phyloP scores from a whole-genome alignment of 2,797 vertebrate species.

The Poliocrania exsul region DNA sequence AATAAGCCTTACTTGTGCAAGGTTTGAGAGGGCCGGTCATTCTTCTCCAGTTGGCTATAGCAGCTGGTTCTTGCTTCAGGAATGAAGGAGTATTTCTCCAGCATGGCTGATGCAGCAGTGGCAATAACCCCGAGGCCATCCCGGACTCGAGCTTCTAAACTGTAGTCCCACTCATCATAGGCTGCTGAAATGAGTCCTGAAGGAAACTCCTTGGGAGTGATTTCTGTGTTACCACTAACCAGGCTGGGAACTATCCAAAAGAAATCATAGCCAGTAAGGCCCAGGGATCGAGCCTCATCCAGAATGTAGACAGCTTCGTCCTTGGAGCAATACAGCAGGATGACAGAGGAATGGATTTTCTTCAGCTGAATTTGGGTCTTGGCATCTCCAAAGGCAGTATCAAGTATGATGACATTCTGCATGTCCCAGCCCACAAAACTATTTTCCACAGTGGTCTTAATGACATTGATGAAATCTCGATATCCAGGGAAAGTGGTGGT shows the following conservation, averaged over 20 bases:
- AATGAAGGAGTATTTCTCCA: constrained; percentile 92
- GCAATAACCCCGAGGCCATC: constrained; percentile 97
- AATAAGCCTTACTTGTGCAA: constrained; percentile 87
- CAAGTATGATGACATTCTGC: constrained; percentile 90
- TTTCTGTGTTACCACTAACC: constrained; percentile 91
- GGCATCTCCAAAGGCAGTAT: constrained; percentile 90
- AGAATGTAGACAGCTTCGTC: constrained; percentile 92
- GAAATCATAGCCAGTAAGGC: constrained; percentile 94
- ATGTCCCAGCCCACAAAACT: constrained; percentile 99
- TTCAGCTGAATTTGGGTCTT: constrained; percentile 94
- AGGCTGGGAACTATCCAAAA: constrained; percentile 98
- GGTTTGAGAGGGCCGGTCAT: constrained; percentile 85
- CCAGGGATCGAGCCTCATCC: constrained; percentile 93
- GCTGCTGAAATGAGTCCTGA: constrained; percentile 95
- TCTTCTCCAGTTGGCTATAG: constrained; percentile 89
- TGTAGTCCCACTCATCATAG: constrained; percentile 98
- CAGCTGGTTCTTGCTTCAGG: constrained; percentile 93
- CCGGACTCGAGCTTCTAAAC: constrained; percentile 87
- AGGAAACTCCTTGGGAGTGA: constrained; percentile 91
- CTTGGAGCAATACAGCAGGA: constrained; percentile 95
- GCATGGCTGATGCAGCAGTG: constrained; percentile 91
- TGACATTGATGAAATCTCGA: constrained; percentile 93
- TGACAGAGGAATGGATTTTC: constrained; percentile 95
- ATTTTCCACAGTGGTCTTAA: constrained; percentile 96
- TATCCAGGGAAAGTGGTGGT: constrained; percentile 97